phyloP scores from a whole-genome alignment of 2,888 invertebrate species.

The Aphodius sticticus region DNA sequence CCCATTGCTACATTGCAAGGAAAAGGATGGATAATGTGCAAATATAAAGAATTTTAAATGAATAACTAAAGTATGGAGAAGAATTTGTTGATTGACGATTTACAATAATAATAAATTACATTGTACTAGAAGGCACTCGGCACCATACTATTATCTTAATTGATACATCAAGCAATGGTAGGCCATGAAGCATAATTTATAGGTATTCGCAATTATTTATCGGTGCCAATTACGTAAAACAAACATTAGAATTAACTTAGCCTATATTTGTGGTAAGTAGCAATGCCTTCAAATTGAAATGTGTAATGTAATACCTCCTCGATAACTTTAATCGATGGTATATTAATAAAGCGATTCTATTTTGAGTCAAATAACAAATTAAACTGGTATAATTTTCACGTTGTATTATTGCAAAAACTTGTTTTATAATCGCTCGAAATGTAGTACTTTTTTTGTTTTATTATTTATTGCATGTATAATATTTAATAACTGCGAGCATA shows the following conservation, averaged over 20 bases:
- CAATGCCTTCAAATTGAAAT: neutral
- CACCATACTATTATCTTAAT: neutral
- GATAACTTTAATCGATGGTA: too few relatives aligned
- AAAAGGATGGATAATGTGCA: too few relatives aligned
- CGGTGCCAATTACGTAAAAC: neutral
- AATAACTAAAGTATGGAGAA: too few relatives aligned
- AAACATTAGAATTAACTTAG: conserved; percentile 4
- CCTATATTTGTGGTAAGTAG: neutral
- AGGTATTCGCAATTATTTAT: neutral
- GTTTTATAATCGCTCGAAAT: neutral
- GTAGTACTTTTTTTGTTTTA: neutral
- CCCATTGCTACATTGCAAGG: too few relatives aligned
- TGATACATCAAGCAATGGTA: neutral
- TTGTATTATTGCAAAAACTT: neutral
- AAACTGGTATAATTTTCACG: neutral
- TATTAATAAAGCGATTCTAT: neutral
- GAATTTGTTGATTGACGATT: neutral
- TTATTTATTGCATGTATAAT: neutral
- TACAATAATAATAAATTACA: neutral
- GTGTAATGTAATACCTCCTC: neutral
- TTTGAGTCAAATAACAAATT: neutral
- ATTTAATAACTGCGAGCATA: neutral
- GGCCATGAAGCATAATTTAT: neutral
- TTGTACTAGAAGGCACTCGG: neutral
- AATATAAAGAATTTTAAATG: too few relatives aligned